A percentile compares a stretch with the other conserved stretches of the same genome.
phyloP scores from a whole-genome alignment of 2,797 vertebrate genomes.

The Eupleurogrammus muticus region DNA sequence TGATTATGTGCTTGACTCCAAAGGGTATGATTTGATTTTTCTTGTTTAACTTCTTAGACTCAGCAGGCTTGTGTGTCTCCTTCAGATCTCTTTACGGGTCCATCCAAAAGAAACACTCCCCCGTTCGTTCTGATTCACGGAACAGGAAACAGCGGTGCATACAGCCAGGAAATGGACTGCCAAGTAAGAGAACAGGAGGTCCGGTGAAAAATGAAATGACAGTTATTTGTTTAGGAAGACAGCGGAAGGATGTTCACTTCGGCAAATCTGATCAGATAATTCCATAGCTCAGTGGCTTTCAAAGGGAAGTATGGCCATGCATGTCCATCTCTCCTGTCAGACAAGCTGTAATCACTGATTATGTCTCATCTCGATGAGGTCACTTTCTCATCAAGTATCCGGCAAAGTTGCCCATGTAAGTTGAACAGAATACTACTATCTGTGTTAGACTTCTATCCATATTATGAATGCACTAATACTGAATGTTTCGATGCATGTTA shows the following conservation, averaged over 20 bases:
- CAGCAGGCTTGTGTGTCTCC: slow-evolving; percentile 12
- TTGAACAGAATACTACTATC: neutral
- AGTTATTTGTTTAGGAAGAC: slow-evolving; percentile 74
- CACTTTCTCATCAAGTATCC: slow-evolving; percentile 30
- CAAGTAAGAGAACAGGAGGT: slow-evolving; percentile 65
- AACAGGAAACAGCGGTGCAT: slow-evolving; percentile 69
- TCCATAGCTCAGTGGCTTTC: slow-evolving; percentile 63
- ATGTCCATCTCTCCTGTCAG: slow-evolving; percentile 59
- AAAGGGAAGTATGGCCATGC: slow-evolving; percentile 45
- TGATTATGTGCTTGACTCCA: slow-evolving; percentile 3
- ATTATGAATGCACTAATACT: neutral
- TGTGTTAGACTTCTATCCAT: neutral
- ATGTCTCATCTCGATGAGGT: slow-evolving; percentile 41
- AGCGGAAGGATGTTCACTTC: slow-evolving; percentile 74
- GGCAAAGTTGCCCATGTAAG: neutral
- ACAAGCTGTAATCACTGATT: slow-evolving; percentile 25
- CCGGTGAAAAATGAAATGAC: slow-evolving; percentile 66
- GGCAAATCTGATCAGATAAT: slow-evolving; percentile 72
- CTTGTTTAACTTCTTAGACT: slow-evolving; percentile 44
- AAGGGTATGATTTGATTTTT: slow-evolving; percentile 35
- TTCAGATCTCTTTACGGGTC: slow-evolving; percentile 31
- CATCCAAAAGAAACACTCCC: slow-evolving; percentile 54
- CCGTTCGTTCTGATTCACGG: slow-evolving; percentile 53
- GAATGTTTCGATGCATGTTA: neutral
- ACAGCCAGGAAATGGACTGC: slow-evolving; percentile 76